Evolutionary conservation across 2,113 vertebrate genomes (phyloP).

Genomic region (Heptranchias perlo): DNA sequence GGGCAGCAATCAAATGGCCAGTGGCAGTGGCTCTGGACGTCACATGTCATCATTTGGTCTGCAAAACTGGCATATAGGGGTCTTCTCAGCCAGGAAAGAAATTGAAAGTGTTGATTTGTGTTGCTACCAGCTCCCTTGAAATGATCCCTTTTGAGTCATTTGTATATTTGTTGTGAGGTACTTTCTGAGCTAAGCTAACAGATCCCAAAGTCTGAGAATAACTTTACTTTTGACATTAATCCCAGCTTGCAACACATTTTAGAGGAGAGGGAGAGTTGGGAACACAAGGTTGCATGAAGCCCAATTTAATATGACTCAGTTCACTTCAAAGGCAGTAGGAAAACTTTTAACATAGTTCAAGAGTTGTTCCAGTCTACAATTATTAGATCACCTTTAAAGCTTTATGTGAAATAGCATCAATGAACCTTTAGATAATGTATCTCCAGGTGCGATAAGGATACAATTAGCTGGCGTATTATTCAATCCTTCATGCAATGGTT

Average conservation of each 20-base stretch:
- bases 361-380: background rate
- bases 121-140: background rate
- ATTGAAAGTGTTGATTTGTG: background rate
- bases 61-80: background rate
- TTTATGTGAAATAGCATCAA: background rate
- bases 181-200: too few species aligned
- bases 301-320: background rate
- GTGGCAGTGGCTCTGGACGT: background rate
- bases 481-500: background rate
- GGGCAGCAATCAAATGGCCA: background rate
- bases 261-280: background rate
- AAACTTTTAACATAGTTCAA: background rate
- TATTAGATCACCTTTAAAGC: conserved; percentile 19
- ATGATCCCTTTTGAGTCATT: background rate
- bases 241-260: background rate
- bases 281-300: background rate
- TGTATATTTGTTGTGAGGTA: background rate
- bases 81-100: background rate
- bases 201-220: background rate
- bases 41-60: background rate
- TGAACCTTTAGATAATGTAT: background rate
- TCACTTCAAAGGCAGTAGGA: conserved; percentile 11
- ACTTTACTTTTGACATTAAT: background rate
- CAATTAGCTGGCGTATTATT: conserved; percentile 25
- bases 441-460: background rate